Base-by-base conservation (phyloP, 2,113 vertebrate genomes). In the Takifugu flavidus region DNA sequence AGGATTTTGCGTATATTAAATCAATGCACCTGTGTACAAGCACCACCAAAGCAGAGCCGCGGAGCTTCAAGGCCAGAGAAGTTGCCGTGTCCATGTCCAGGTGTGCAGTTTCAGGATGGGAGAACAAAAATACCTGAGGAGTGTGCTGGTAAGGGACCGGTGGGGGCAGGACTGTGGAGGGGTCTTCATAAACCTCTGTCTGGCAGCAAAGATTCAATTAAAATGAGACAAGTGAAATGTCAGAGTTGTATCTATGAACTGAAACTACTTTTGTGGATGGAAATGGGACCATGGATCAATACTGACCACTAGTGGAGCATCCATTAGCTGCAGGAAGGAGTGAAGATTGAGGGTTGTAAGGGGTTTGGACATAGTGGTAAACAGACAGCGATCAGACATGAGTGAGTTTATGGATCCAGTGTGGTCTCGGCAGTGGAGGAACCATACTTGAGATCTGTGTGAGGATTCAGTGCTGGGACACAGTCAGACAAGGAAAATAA, bases 311-410 rank as follows among this genome's bases (percentile, higher is more conserved):
- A 96, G 74, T 0, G 95, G 95, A 29, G 93, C 91, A 26, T 91
- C 93, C 95, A 98, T 94, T 54, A 93, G 90, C 83, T 96, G 95
- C 69, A 99, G 89, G 84, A 96, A 96, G 26, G 86, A 82, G 86
- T 98, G 92, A 57, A 98, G 91, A 86, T 82, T 92, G 67, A 98
- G 85, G 13, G 93, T 90, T 13, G 92, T 92, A 72, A 98, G 60
- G 0, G 90, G 66, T 43, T 88, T 91, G 53, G 77, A 91, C 92
- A 96, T 90, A 5, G 71, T 80, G 0, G 94, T 95, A 70, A 89
- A 81, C 59, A 84, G 90, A 72, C 97, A 98, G 15, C 89, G 89
- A 55, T 93, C 91, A 0, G 59, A 77, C 42, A 63, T 70, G 1
- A 34, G 25, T 0, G 78, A 82, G 0, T 46, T 64, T 55, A 66